Percentiles rank a stretch among this genome's conserved stretches.
phyloP scores from a whole-genome alignment of 30 jellyfish, hydroid and myxozoan species.

The Morbakka virulenta region DNA sequence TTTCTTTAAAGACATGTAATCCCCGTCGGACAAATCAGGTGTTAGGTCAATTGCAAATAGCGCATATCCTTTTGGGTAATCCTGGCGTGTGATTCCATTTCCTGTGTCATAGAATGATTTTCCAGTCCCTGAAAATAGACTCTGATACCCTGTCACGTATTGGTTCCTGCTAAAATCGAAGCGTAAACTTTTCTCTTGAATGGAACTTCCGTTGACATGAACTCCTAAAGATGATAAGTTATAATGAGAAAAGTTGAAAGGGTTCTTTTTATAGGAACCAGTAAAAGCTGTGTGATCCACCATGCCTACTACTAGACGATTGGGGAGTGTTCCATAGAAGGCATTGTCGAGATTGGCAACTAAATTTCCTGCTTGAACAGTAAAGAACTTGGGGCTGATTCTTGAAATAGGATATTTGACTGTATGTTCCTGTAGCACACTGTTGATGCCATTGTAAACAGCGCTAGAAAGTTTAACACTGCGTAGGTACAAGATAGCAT shows the following conservation, averaged over 20 bases:
- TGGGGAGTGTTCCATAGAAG: conserved; percentile 17
- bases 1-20: background rate
- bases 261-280: background rate
- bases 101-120: too few relatives aligned
- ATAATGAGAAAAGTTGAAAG: conserved; percentile 4
- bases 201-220: too few relatives aligned
- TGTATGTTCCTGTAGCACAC: too few relatives aligned
- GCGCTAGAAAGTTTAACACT: conserved; percentile 7
- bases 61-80: too few relatives aligned
- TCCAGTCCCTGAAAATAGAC: background rate
- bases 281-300: conserved; percentile 8
- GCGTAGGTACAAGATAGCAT: background rate
- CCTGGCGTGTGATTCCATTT: too few relatives aligned
- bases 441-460: too few relatives aligned
- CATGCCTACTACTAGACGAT: conserved; percentile 14
- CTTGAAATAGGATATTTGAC: too few relatives aligned
- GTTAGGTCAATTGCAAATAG: background rate
- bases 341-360: conserved; percentile 3
- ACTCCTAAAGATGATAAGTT: too few relatives aligned
- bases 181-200: too few relatives aligned
- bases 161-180: too few relatives aligned
- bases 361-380: too few relatives aligned
- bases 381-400: too few relatives aligned
- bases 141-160: background rate
- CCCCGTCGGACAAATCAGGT: background rate